These are phyloP conservation scores for Pocillopora verrucosa DNA, from an alignment of 64 coral and sea anemone species.

Conservation along the genomic window DNA sequence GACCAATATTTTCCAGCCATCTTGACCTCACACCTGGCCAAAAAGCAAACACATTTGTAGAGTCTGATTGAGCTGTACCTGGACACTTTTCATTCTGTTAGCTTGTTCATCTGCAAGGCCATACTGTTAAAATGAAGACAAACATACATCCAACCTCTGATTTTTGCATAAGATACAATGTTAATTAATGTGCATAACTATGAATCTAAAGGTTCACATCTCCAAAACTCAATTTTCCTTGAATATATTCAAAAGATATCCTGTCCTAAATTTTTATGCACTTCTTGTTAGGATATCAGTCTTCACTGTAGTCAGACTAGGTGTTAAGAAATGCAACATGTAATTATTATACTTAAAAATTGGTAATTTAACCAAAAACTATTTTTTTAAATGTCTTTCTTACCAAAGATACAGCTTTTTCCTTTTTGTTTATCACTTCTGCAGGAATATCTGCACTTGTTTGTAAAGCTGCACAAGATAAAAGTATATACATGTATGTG, in stretches of 20 bases:
- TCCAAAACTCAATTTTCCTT: no score
- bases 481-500: neutral
- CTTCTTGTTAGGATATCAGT: no score
- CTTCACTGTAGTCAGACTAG: no score
- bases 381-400: neutral
- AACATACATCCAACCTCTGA: neutral
- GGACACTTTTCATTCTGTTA: slow-evolving; percentile 77
- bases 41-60: neutral
- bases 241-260: no score
- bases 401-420: neutral
- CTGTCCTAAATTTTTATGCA: no score
- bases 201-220: no score
- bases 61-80: slow-evolving; percentile 15
- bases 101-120: slow-evolving; percentile 69
- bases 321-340: no score
- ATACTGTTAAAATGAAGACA: slow-evolving; percentile 46
- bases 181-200: no score
- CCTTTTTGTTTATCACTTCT: slow-evolving; percentile 69
- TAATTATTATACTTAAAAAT: no score
- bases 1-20: neutral
- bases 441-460: slow-evolving; percentile 49
- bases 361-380: neutral
- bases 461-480: neutral
- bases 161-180: no score
- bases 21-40: neutral